Percentiles rank a stretch among this genome's conserved stretches.
These are phyloP conservation scores for Scyliorhinus canicula DNA, from an alignment of 2,797 vertebrate species.

Conservation along the genomic window DNA sequence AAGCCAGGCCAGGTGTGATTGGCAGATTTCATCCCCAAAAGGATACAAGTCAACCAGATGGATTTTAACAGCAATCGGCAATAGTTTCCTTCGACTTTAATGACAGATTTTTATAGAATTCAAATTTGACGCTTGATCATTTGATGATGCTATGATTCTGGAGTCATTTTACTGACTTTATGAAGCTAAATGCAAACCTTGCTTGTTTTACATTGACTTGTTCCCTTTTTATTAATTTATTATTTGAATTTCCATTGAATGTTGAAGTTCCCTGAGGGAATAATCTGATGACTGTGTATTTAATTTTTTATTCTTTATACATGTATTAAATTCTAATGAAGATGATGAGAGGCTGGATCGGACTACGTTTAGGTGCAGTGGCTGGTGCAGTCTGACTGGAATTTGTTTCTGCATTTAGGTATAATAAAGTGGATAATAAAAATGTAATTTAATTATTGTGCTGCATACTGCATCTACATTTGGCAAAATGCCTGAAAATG, in stretches of 20 bases:
- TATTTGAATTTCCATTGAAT: not conserved
- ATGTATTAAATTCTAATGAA: not conserved
- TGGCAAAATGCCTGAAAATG: not conserved
- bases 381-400: not conserved
- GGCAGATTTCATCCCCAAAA: no score
- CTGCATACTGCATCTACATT: not conserved
- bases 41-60: no score
- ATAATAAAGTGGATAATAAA: conserved; percentile 7
- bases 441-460: not conserved
- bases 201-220: not conserved
- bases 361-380: not conserved
- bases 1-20: no score
- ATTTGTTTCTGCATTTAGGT: not conserved
- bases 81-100: no score
- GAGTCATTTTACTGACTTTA: not conserved
- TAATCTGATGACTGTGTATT: not conserved
- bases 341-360: not conserved
- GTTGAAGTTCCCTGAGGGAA: not conserved
- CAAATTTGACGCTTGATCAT: no score
- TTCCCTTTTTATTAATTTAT: not conserved
- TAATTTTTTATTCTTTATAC: not conserved
- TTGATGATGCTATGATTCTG: not conserved
- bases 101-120: no score
- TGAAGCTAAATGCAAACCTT: not conserved
- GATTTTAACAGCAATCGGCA: no score